Evolutionary conservation across 1,140 invertebrate species (phyloP).

Genomic region (Drosophila sechellia): DNA sequence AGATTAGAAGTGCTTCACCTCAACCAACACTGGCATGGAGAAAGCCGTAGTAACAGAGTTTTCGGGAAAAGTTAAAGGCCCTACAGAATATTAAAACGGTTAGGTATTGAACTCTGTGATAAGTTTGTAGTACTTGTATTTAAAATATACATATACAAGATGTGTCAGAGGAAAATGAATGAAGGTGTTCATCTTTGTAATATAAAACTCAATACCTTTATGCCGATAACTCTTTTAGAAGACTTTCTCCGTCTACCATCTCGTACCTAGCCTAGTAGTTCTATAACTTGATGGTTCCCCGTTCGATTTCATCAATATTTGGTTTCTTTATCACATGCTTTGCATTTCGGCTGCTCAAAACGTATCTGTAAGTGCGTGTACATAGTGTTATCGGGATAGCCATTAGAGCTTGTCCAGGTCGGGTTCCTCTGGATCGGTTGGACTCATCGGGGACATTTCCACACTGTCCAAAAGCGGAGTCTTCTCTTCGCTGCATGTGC

Average conservation of each 20-base stretch:
- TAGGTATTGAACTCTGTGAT: too few relatives aligned
- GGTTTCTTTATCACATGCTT: conserved; percentile 76
- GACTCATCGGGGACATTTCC: conserved; percentile 84
- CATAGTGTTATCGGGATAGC: conserved; percentile 8
- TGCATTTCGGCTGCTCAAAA: conserved; percentile 65
- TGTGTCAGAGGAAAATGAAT: too few relatives aligned
- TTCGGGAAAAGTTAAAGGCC: background rate
- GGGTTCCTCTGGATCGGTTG: conserved; percentile 76
- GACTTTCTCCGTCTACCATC: background rate
- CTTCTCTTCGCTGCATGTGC: conserved; percentile 81
- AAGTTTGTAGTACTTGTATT: background rate
- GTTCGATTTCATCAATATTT: conserved; percentile 59
- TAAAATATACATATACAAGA: background rate
- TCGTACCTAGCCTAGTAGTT: conserved; percentile 52
- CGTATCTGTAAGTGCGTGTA: conserved; percentile 33
- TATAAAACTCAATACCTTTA: too few relatives aligned
- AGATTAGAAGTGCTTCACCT: conserved; percentile 25
- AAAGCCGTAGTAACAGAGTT: background rate
- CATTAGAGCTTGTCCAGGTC: conserved; percentile 69
- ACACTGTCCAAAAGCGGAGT: conserved; percentile 82
- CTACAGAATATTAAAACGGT: too few relatives aligned
- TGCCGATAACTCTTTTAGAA: background rate
- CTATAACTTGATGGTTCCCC: conserved; percentile 54
- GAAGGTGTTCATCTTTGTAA: too few relatives aligned
- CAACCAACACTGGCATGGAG: conserved; percentile 25